Evolutionary conservation across 2,113 vertebrate genomes (phyloP), one percentile per base, ranked within the genome.

Genomic region (Ellobius talpinus): DNA sequence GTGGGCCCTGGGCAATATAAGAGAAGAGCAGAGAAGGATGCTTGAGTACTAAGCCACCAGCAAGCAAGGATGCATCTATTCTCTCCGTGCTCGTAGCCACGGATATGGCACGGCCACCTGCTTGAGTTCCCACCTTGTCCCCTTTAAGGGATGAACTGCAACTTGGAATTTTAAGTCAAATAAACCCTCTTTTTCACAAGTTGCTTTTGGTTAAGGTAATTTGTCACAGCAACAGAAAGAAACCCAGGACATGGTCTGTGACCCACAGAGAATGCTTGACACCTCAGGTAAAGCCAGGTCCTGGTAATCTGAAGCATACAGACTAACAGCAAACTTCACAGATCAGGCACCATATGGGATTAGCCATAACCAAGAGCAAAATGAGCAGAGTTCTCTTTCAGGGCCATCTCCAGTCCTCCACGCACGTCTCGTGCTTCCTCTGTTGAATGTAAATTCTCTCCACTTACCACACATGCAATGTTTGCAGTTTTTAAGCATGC

Each of bases 391-490:
- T 24, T 87, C 12, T 52, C 21, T 3, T 21, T n/a, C 47, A 55
- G 33, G 52, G 19, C 23, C 14, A 3, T 29, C 39, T 17, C 39
- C 4, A 1, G 1, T 70, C 52, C 11, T 61, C n/a, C n/a, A 19
- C 5, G 0, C 29, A 47, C 0, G 4, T 55, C 42, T 55, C 2
- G 5, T 14, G 42, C 14, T 8, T 47, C 24, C 31, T 63, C 5
- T 24, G 42, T 17, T 21, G 19, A 58, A 17, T 47, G 26, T 10
- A 24, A 16, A 39, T 52, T 3, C 19, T 45, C 29, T 0, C 17
- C 4, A 9, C 19, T 1, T 23, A 4, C 78, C 2, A 3, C 1
- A 2, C 26, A 52, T 23, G 29, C 16, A 19, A 33, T 1, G 5
- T 47, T 58, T 78, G 79, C 29, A 21, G 29, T 84, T 61, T 61